Base-by-base conservation (phyloP, 2,888 invertebrate genomes). In the Athrips mouffetella region DNA sequence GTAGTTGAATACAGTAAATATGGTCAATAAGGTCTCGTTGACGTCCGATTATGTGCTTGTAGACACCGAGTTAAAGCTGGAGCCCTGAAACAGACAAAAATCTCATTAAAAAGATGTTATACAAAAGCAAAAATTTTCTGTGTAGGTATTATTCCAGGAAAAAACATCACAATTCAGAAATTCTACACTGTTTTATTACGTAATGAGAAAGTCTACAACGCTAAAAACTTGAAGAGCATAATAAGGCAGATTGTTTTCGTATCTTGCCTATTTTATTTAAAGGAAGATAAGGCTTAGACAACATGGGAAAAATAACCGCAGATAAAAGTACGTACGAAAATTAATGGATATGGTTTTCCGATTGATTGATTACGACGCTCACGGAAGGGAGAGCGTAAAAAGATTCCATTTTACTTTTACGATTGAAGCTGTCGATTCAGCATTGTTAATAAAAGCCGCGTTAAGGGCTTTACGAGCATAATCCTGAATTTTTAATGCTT, bases 61-160 rank as follows among this genome's bases (percentile, higher is more conserved):
- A 86, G 70, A 67, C 89, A 89, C 55, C 87, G 73, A 53, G 86
- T 88, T 51, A 89, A 79, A 54, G 83, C 80, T 30, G 87, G 88
- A 48, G 89, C 81, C 65, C 89, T 89, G 84, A 11, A 85, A 86
- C 49, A 63, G 62, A 73, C 75, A 67, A 54, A 54, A 55, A 46
- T 8, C 18, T 1, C 10, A 39, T 6, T n/a, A 13, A 31, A 31
- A 13, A 23, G 15, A 29, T 3, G 10, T 46, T 46, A 27, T n/a
- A 18, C 18, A 13, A 2, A 13, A 1, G 6, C n/a, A 2, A 10
- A 7, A 27, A 1, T 27, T 27, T 4, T 27, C 27, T 27, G 27
- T 27, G 4, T 25, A 25, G 4, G 25, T 25, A 6, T 25, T 8
- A 25, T 30, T 25, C 4, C 25, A 25, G 25, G 8, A 25, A 25